Evolutionary conservation across 2,113 vertebrate genomes (phyloP).

Genomic region (Epinephelus cyanopodus): DNA sequence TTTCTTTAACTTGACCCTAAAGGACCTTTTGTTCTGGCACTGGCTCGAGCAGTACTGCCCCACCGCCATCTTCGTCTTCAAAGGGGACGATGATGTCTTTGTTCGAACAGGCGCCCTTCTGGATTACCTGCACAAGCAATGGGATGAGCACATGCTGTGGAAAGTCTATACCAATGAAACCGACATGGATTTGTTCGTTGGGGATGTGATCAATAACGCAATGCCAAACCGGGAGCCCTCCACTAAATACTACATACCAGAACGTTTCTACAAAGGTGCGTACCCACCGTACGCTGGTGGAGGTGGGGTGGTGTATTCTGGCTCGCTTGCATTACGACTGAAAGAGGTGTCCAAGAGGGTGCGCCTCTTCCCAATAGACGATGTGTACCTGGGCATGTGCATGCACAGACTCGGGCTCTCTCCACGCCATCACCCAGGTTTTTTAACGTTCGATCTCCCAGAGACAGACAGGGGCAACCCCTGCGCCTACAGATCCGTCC

Average conservation of each 20-base stretch:
- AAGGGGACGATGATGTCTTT: conserved; percentile 88
- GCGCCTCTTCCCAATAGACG: conserved; percentile 86
- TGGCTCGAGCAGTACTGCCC: conserved; percentile 83
- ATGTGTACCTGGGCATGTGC: conserved; percentile 85
- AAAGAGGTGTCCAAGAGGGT: conserved; percentile 75
- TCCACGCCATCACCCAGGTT: conserved; percentile 81
- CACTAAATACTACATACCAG: conserved; percentile 86
- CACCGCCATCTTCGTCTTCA: conserved; percentile 81
- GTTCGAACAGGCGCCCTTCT: conserved; percentile 82
- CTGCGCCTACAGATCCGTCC: conserved; percentile 82
- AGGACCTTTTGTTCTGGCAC: conserved; percentile 86
- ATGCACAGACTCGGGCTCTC: conserved; percentile 80
- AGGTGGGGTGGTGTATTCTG: conserved; percentile 86
- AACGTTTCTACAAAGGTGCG: conserved; percentile 82
- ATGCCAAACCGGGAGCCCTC: conserved; percentile 80
- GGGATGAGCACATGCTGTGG: conserved; percentile 62
- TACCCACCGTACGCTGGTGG: conserved; percentile 87
- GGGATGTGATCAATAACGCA: conserved; percentile 84
- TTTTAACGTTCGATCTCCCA: conserved; percentile 85
- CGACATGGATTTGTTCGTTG: conserved; percentile 77
- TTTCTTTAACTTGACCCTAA: conserved; percentile 87
- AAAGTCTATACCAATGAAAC: conserved; percentile 39
- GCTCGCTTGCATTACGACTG: conserved; percentile 76
- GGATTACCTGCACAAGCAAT: conserved; percentile 75
- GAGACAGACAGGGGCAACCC: conserved; percentile 66